A percentile compares a stretch with the other conserved stretches of the same genome.
Conservation (phyloP, 2,888 invertebrate species). For the Ctena decussata region DNA sequence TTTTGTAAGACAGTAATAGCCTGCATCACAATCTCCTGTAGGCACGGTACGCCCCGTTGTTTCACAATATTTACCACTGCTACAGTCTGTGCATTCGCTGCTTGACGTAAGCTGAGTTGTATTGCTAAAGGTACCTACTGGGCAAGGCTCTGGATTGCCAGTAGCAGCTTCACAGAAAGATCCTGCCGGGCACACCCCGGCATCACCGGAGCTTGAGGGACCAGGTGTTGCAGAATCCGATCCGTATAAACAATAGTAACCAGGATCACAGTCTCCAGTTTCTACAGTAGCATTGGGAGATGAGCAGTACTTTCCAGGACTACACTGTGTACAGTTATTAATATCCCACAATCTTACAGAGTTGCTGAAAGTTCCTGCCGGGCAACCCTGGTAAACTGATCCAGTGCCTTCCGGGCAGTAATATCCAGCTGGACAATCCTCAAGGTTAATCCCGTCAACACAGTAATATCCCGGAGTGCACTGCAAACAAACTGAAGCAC, state of each 20-base stretch:
- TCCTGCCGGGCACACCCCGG: constrained; percentile 84
- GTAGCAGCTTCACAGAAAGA: constrained; percentile 79
- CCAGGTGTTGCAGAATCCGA: constrained; percentile 78
- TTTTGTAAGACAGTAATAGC: constrained; percentile 81
- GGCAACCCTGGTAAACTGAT: constrained; percentile 81
- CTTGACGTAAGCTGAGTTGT: constrained; percentile 66
- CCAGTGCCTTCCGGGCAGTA: constrained; percentile 85
- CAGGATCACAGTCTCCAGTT: constrained; percentile 77
- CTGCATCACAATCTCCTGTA: constrained; percentile 78
- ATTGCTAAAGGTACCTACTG: constrained; percentile 79
- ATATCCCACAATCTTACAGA: constrained; percentile 73
- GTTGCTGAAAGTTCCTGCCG: constrained; percentile 82
- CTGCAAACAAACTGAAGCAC: constrained; percentile 77
- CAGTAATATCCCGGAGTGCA: constrained; percentile 83
- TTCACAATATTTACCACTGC: constrained; percentile 80
- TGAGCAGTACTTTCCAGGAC: constrained; percentile 82
- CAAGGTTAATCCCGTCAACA: constrained; percentile 74
- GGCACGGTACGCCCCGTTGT: constrained; percentile 76
- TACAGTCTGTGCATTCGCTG: constrained; percentile 73
- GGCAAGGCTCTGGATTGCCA: constrained; percentile 77
- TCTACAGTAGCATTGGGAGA: constrained; percentile 74
- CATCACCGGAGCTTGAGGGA: constrained; percentile 74
- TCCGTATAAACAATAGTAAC: constrained; percentile 81
- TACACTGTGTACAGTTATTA: constrained; percentile 82
- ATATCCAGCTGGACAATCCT: constrained; percentile 82